Evolutionary conservation across 2,888 invertebrate species (phyloP).

Genomic region (Acleris sparsana): DNA sequence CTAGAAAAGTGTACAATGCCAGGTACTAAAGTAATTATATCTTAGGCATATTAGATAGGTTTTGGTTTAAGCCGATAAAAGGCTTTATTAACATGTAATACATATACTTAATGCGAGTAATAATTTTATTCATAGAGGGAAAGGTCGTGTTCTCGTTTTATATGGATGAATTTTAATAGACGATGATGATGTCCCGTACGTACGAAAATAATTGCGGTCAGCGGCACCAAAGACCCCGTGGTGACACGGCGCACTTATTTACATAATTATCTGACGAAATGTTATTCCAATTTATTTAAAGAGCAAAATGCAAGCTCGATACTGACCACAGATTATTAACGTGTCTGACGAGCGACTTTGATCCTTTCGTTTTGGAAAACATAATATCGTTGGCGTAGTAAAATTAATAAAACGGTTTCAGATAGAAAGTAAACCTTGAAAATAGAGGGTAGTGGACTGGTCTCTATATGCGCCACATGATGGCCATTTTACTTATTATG

Average conservation of each 20-base stretch:
- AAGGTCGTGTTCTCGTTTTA: conserved; percentile 53
- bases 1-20: not conserved
- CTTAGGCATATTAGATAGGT: not conserved
- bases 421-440: too few species aligned
- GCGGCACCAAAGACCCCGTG: conserved; percentile 42
- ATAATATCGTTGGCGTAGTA: too few species aligned
- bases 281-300: conserved; percentile 27
- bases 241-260: conserved; percentile 31
- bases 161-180: conserved; percentile 73
- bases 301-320: not conserved
- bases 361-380: not conserved
- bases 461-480: too few species aligned
- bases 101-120: conserved; percentile 45
- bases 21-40: not conserved
- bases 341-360: conserved; percentile 1
- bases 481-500: too few species aligned
- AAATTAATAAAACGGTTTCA: too few species aligned
- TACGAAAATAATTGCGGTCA: conserved; percentile 62
- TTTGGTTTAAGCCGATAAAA: conserved; percentile 23
- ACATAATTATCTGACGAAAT: conserved; percentile 32
- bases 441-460: too few species aligned
- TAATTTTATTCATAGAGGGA: conserved; percentile 65
- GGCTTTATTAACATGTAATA: conserved; percentile 40
- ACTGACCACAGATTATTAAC: not conserved
- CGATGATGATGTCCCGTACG: conserved; percentile 61